Conservation (phyloP, 2,113 vertebrate species). For the Nanger granti region DNA sequence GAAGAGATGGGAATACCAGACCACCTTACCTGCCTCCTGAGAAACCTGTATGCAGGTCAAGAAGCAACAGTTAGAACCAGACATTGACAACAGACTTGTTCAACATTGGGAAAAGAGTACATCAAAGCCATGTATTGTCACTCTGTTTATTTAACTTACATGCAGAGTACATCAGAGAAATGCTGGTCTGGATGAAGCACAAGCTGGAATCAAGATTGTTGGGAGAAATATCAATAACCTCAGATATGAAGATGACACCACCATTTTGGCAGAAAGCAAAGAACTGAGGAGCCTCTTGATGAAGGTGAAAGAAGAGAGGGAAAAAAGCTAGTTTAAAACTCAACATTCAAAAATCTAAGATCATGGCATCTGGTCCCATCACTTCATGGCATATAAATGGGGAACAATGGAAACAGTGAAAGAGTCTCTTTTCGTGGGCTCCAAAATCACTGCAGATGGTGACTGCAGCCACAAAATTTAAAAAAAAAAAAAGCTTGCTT, state of each 20-base stretch:
- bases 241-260: not conserved
- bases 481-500: not conserved
- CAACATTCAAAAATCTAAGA: not conserved
- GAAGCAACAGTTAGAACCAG: not conserved
- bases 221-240: not conserved
- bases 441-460: not conserved
- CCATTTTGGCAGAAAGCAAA: not conserved
- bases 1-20: not conserved
- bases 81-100: not conserved
- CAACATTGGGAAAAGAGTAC: not conserved
- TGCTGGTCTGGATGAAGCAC: not conserved
- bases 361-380: not conserved
- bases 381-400: not conserved
- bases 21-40: not conserved
- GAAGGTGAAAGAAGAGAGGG: not conserved
- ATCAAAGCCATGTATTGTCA: not conserved
- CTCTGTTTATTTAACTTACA: not conserved
- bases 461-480: not conserved
- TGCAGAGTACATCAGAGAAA: not conserved
- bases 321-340: not conserved
- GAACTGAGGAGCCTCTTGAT: not conserved
- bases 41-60: not conserved
- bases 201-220: not conserved
- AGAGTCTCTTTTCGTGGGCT: not conserved
- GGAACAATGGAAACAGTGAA: not conserved